Base-by-base conservation (phyloP, 2,797 vertebrate genomes). In the Pangasius sanitwongsei region DNA sequence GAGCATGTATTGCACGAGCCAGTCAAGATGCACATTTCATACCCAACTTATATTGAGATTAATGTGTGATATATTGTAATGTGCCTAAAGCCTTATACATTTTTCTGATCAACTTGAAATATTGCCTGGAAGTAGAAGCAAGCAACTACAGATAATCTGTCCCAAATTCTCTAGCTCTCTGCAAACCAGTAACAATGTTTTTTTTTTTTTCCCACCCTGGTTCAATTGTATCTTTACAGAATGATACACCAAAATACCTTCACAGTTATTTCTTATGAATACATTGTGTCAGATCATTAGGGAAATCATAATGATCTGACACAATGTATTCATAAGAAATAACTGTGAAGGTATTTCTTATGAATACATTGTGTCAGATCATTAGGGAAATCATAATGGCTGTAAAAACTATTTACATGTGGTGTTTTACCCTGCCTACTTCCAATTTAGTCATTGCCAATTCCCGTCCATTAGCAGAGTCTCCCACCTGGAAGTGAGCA, bases 161-260 rank as follows among this genome's bases (percentile, higher is more conserved):
- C 72, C 59, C 34, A 85, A 86, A 86, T 70, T 41, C 57, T 59
- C 12, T 1, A 77, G 59, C 34, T 85, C 41, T 63, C 34, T 63
- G 34, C 34, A 83, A 61, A 28, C 44, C 11, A 12, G 15, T 34
- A 34, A 80, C 87, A 78, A 23, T 74, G 87, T 61, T n/a, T 72
- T 50, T 50, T 18, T n/a, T 41, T 41, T 41, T 50, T 12, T 20
- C 1, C 9, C 72, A 25, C 6, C n/a, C 8, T 57, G 65, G 7
- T 72, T 83, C 34, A 83, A 63, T 1, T 83, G 50, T 83, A 20
- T 83, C 53, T 63, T 61, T 34, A 63, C 25, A 65, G 44, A 88
- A 85, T 7, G 48, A 85, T 59, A 31, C 20, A 74, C 23, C 23
- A 13, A 77, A 61, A 65, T n/a, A 28, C 44, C 44, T 85, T 80